Conservation (phyloP, 2,113 vertebrate species). For the Gorilla gorilla region DNA sequence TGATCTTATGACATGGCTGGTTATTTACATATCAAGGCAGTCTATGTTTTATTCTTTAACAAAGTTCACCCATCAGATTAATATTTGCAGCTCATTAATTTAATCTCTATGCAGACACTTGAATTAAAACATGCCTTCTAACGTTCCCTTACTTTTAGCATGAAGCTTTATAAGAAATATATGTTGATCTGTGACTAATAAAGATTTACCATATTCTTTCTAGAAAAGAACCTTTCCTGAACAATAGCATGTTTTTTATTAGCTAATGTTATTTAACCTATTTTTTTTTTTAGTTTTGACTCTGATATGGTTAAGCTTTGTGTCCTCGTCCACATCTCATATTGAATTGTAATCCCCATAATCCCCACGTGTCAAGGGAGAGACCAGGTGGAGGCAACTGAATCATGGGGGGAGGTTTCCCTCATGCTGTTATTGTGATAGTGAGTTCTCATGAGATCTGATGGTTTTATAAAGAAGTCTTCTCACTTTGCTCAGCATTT, state of each 20-base stretch:
- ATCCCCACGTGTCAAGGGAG: no score
- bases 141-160: background rate
- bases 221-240: background rate
- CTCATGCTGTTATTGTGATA: no score
- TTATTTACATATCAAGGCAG: background rate
- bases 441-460: no score
- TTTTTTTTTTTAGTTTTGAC: background rate
- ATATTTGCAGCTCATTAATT: background rate
- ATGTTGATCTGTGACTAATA: background rate
- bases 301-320: background rate
- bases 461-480: no score
- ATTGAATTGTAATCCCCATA: no score
- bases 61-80: background rate
- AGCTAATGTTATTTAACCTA: background rate
- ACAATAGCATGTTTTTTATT: background rate
- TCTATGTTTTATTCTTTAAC: background rate
- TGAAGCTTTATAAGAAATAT: background rate
- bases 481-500: no score
- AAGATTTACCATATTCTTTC: background rate
- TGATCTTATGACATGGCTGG: background rate
- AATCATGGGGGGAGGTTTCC: no score
- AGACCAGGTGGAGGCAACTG: no score
- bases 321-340: no score
- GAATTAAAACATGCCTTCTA: background rate
- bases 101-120: background rate